phyloP scores from a whole-genome alignment of 2,113 vertebrate species.

The Phalacrocorax carbo region DNA sequence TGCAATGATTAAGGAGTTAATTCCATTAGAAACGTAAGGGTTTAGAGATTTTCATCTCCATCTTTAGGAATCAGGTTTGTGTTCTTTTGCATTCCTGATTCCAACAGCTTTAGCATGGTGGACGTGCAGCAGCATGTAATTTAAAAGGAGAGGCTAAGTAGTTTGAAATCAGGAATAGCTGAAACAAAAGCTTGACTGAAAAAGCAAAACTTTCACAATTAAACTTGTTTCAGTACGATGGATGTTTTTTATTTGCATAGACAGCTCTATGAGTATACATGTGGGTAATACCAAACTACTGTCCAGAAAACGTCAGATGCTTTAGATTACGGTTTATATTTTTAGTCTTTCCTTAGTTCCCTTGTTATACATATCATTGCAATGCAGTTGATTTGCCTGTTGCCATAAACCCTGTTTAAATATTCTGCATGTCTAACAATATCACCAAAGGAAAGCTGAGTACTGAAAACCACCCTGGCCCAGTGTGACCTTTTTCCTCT shows the following conservation, averaged over 20 bases:
- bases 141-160: conserved; percentile 4
- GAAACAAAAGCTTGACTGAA: conserved; percentile 7
- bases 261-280: background rate
- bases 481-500: background rate
- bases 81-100: fast-evolving
- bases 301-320: conserved; percentile 55
- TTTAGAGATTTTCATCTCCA: background rate
- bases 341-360: conserved; percentile 31
- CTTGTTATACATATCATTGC: conserved; percentile 10
- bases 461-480: conserved; percentile 2
- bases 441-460: background rate
- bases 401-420: conserved; percentile 40
- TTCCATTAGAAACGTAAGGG: background rate
- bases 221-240: background rate
- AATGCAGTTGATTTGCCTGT: conserved; percentile 46
- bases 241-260: conserved; percentile 37
- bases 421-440: conserved; percentile 8
- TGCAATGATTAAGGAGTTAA: background rate
- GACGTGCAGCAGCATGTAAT: background rate
- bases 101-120: background rate
- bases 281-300: conserved; percentile 57
- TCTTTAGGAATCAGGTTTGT: background rate
- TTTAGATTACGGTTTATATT: conserved; percentile 60
- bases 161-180: conserved; percentile 19
- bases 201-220: conserved; percentile 40